Conservation (phyloP, 2,888 invertebrate genomes). For the Cryptus viduatorius region DNA sequence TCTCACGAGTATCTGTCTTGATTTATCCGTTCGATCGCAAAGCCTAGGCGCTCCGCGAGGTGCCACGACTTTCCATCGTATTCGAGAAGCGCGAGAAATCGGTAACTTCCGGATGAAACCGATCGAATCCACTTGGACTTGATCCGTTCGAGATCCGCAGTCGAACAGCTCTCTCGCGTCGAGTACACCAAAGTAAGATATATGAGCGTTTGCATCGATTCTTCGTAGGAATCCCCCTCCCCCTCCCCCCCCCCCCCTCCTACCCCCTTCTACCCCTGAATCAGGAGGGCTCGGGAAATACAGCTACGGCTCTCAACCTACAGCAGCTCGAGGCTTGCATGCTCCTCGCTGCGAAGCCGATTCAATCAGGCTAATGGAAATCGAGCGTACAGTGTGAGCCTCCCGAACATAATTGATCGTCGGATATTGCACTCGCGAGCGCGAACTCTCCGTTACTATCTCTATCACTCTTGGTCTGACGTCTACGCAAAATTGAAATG, state of each 20-base stretch:
- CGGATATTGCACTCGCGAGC: slow-evolving; percentile 56
- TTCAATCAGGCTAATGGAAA: slow-evolving; percentile 74
- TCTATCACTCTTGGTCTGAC: slow-evolving; percentile 20
- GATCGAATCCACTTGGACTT: slow-evolving; percentile 52
- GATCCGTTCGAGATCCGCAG: slow-evolving; percentile 55
- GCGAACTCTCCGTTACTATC: background rate
- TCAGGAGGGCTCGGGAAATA: background rate
- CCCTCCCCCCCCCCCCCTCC: too few relatives aligned
- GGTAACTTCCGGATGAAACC: slow-evolving; percentile 28
- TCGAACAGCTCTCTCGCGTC: slow-evolving; percentile 41
- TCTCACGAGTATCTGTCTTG: background rate
- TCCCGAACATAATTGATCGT: slow-evolving; percentile 70
- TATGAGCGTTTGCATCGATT: slow-evolving; percentile 64
- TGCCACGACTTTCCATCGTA: slow-evolving; percentile 3
- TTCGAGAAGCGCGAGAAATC: slow-evolving; percentile 26
- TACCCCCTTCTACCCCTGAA: background rate
- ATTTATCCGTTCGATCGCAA: too few relatives aligned
- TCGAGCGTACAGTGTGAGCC: slow-evolving; percentile 67
- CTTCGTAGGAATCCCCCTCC: slow-evolving; percentile 47
- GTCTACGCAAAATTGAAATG: slow-evolving; percentile 56
- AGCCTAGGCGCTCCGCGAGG: background rate
- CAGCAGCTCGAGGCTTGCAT: slow-evolving; percentile 13
- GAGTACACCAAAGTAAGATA: slow-evolving; percentile 59
- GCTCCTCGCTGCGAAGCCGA: slow-evolving; percentile 49
- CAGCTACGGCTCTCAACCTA: background rate